Conservation (phyloP, 1,140 invertebrate species). For the Drosophila yakuba region DNA sequence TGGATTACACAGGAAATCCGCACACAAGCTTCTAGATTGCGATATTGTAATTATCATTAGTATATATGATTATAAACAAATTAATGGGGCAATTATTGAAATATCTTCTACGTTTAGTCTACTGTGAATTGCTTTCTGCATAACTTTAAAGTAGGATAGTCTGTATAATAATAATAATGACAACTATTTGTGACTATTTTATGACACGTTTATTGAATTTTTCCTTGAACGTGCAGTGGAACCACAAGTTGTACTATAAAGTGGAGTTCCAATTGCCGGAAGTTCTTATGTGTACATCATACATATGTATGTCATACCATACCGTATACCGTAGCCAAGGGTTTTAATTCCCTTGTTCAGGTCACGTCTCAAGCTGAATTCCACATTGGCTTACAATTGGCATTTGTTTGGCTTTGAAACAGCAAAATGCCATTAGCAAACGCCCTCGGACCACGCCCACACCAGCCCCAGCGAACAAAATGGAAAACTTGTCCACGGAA, state of each 20-base stretch:
- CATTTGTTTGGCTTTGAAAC: constrained; percentile 44
- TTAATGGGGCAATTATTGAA: too few relatives aligned
- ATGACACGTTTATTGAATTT: not conserved
- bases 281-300: not conserved
- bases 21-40: not conserved
- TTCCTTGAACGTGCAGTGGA: constrained; percentile 1
- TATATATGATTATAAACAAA: too few relatives aligned
- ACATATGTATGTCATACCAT: not conserved
- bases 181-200: not conserved
- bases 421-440: constrained; percentile 69
- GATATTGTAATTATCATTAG: not conserved
- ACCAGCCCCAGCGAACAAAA: not conserved
- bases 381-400: constrained; percentile 32
- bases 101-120: too few relatives aligned
- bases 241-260: not conserved
- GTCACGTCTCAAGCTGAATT: constrained; percentile 32
- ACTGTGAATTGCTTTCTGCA: too few relatives aligned
- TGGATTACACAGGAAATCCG: not conserved
- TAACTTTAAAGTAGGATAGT: too few relatives aligned
- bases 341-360: constrained; percentile 27
- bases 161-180: too few relatives aligned
- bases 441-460: constrained; percentile 32
- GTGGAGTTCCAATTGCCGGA: constrained; percentile 11
- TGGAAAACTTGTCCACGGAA: constrained; percentile 32
- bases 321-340: not conserved